A percentile compares a stretch with the other conserved stretches of the same genome.
Conservation (phyloP, 2,888 invertebrate species). For the Penaeus monodon region DNA sequence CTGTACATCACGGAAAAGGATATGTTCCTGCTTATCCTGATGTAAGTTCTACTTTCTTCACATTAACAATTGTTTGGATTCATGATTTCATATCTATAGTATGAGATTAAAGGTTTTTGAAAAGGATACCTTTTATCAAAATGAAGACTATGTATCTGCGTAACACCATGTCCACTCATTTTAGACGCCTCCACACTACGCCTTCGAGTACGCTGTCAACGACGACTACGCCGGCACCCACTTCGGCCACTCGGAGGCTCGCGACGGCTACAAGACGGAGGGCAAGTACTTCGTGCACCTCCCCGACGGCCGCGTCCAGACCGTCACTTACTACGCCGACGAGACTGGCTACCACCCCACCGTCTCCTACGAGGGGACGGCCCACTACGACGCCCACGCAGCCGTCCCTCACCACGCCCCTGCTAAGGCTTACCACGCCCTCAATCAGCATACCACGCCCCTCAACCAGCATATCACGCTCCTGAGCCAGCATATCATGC, state of each 20-base stretch:
- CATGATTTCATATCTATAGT: too few species aligned
- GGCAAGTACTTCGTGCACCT: constrained; percentile 15
- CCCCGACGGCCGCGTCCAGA: constrained; percentile 38
- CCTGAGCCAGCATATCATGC: not conserved
- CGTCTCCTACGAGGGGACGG: constrained; percentile 31
- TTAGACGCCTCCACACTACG: not conserved
- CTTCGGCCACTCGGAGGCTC: constrained; percentile 14
- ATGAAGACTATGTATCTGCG: too few species aligned
- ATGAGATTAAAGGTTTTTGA: too few species aligned
- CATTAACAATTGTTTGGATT: too few species aligned
- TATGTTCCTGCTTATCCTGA: too few species aligned
- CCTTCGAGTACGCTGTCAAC: not conserved
- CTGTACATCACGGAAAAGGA: too few species aligned
- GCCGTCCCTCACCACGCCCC: not conserved
- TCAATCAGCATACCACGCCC: not conserved
- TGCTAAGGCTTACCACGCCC: too few species aligned
- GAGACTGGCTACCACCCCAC: constrained; percentile 27
- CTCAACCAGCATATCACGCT: not conserved
- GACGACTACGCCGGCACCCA: too few species aligned
- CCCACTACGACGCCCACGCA: constrained; percentile 7
- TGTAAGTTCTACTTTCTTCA: too few species aligned
- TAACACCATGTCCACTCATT: too few species aligned
- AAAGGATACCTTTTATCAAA: too few species aligned
- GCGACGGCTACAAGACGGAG: constrained; percentile 5
- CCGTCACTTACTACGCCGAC: constrained; percentile 33